These are phyloP conservation scores for Crocallis elinguaria DNA, from an alignment of 2,888 invertebrate genomes.

Conservation along the genomic window DNA sequence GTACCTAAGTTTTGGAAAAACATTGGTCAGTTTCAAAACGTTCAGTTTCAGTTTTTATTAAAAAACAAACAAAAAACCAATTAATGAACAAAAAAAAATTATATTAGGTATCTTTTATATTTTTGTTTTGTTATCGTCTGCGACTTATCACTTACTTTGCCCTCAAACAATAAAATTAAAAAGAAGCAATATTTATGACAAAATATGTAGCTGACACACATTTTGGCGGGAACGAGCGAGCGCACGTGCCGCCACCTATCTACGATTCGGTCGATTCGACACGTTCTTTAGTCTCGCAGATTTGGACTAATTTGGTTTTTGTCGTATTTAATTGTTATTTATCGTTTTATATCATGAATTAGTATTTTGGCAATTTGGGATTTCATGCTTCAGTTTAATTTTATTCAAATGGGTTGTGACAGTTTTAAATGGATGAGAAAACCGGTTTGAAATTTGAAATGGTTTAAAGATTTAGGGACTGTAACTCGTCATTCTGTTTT, in stretches of 20 bases:
- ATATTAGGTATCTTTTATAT: too few relatives aligned
- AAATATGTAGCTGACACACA: slow-evolving; percentile 58
- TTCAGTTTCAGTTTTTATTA: too few relatives aligned
- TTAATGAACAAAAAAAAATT: too few relatives aligned
- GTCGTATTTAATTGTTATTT: slow-evolving; percentile 59
- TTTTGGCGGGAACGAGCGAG: slow-evolving; percentile 57
- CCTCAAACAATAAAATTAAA: slow-evolving; percentile 35
- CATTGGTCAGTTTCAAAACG: too few relatives aligned
- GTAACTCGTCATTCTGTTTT: background rate
- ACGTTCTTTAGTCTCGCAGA: slow-evolving; percentile 59
- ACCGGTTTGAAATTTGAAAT: slow-evolving; percentile 34
- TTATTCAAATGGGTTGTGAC: slow-evolving; percentile 59
- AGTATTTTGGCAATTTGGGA: slow-evolving; percentile 45
- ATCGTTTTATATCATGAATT: slow-evolving; percentile 54
- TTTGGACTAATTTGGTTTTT: too few relatives aligned
- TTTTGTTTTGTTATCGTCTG: background rate
- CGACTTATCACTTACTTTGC: background rate
- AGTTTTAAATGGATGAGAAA: slow-evolving; percentile 29
- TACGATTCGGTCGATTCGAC: slow-evolving; percentile 49
- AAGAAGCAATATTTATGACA: slow-evolving; percentile 48
- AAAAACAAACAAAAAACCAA: too few relatives aligned
- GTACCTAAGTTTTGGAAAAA: too few relatives aligned
- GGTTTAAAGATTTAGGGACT: slow-evolving; percentile 5
- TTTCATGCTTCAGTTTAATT: slow-evolving; percentile 53
- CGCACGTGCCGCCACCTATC: slow-evolving; percentile 74